Conservation (phyloP, 2,113 vertebrate species). For the Eurystomus gularis region DNA sequence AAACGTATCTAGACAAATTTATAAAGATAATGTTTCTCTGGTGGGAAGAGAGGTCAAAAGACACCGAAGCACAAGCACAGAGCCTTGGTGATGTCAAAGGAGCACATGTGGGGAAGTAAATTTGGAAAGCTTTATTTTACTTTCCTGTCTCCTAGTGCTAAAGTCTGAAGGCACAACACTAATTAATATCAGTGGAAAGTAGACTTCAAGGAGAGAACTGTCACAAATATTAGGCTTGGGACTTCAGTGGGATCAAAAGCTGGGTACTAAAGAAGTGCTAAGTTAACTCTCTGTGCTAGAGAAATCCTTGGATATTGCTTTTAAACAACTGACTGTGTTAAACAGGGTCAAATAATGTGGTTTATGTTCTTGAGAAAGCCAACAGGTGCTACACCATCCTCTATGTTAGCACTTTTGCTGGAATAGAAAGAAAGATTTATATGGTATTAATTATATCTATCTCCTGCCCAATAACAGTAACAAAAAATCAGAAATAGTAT, state of each 20-base stretch:
- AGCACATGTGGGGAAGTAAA: not conserved
- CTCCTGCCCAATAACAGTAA: not conserved
- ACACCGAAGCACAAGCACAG: not conserved
- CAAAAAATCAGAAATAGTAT: not conserved
- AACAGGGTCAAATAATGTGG: not conserved
- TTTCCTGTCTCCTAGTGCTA: not conserved
- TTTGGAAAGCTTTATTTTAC: not conserved
- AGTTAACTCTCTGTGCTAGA: not conserved
- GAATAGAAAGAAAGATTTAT: not conserved
- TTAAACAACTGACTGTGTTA: not conserved
- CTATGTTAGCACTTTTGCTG: not conserved
- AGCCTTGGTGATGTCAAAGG: not conserved
- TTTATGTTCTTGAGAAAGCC: not conserved
- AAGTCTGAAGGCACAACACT: not conserved
- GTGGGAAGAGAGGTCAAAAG: not conserved
- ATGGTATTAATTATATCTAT: not conserved
- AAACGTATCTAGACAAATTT: not conserved
- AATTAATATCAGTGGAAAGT: not conserved
- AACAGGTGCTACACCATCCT: not conserved
- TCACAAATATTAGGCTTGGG: not conserved
- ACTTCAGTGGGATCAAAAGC: not conserved
- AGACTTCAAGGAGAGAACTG: not conserved
- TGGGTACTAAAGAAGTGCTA: not conserved
- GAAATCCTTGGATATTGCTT: not conserved
- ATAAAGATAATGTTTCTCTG: not conserved